These are phyloP conservation scores for Serilophus lunatus DNA, from an alignment of 2,113 vertebrate species.

Conservation along the genomic window DNA sequence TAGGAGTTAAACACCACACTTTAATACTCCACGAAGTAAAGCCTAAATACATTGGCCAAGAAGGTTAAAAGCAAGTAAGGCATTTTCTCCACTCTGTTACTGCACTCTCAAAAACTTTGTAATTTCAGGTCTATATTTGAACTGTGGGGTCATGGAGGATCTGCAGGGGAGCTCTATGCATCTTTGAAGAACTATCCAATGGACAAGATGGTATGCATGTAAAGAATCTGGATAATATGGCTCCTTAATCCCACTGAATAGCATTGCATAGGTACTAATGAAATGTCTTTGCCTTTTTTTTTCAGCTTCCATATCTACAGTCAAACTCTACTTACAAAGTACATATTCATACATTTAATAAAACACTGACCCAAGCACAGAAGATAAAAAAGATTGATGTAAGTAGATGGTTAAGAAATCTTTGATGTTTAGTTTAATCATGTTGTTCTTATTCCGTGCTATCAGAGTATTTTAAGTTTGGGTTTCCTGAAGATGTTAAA, in stretches of 20 bases:
- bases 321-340: slow-evolving; percentile 89
- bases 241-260: background rate
- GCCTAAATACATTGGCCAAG: background rate
- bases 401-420: slow-evolving; percentile 65
- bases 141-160: slow-evolving; percentile 91
- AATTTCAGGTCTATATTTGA: slow-evolving; percentile 92
- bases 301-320: slow-evolving; percentile 84
- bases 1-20: background rate
- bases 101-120: background rate
- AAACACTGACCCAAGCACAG: slow-evolving; percentile 87
- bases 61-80: background rate
- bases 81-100: background rate
- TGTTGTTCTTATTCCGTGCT: background rate
- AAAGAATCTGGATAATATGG: background rate
- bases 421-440: background rate
- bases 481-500: background rate
- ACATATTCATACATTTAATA: slow-evolving; percentile 93
- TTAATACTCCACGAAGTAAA: background rate
- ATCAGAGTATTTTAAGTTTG: background rate
- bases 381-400: slow-evolving; percentile 92
- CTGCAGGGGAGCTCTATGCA: slow-evolving; percentile 79
- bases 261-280: background rate
- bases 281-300: background rate
- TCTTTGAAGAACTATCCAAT: slow-evolving; percentile 84
- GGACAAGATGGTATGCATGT: slow-evolving; percentile 83